Evolutionary conservation across 2,797 vertebrate genomes (phyloP), one percentile per base, ranked within the genome.

Genomic region (Chiloscyllium punctatum): DNA sequence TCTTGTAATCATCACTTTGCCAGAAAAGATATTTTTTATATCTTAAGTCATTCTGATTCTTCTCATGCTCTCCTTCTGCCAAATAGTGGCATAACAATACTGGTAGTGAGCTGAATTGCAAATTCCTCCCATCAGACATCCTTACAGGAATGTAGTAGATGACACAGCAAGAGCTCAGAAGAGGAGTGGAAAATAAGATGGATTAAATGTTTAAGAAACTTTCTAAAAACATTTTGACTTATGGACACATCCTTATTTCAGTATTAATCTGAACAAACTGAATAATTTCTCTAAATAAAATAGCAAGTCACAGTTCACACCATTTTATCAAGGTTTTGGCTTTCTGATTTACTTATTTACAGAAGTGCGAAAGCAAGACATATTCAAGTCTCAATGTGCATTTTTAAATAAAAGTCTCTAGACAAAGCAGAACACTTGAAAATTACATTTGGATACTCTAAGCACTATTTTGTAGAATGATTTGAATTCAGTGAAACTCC

Each of bases 381-480:
- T 94, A 94, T 42, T 53, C 69, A 95, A 27, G 27, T 77, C 71
- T 48, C 71, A 95, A 53, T 53, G 42, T 77, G 71, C 71, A 95
- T 13, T 11, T 95, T 77, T 71, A 74, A 51, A 33, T 77, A 77
- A 72, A 74, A 74, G 74, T 74, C 11, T 79, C 27, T 53, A 95
- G 94, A 95, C 71, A 72, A 74, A 30, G 30, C 69, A 51, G 25
- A 53, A 51, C 48, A 77, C 16, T 21, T 74, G 94, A 57, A 94
- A 94, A 95, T 30, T 69, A 74, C 30, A 95, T 57, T 25, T 94
- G 25, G 37, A 94, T 53, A 74, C 71, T 51, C 92, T 57, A 77
- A 77, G 74, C 48, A 95, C 30, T 77, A 95, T 53, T 42, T 53
- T 30, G 23, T 42, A 51, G 37, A 53, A 72, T n/a, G 48, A 77